Base-by-base conservation (phyloP, 1,140 invertebrate species). In the Aradophagus sp. region DNA sequence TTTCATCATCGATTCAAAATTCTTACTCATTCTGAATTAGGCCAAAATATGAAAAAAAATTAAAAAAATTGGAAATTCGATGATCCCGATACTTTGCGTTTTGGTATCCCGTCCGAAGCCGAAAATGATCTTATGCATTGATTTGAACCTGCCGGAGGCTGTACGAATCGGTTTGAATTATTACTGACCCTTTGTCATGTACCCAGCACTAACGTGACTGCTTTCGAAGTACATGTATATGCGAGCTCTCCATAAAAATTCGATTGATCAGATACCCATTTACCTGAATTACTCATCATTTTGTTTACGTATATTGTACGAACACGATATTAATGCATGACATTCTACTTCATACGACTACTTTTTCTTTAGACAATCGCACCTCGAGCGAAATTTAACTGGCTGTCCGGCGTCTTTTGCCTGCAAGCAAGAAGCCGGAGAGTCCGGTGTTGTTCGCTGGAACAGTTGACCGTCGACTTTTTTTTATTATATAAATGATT, bases 191-290 rank as follows among this genome's bases (percentile, higher is more conserved):
- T 74, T 69, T 74, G 61, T 74, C 71, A 68, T 61, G 65, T 74
- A 74, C 65, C 65, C 71, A 73, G 71, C 71, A 73, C 71, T 73
- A 65, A 73, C 71, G 71, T 73, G 63, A 73, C 63, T 73, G 70
- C 70, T 73, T 73, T 73, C 55, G 58, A 73, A 73, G 62, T 73
- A 73, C 70, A 67, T 73, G 56, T 63, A 62, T 66, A 62, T 69
- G 66, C 66, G 66, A 69, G 66, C 66, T 66, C 62, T 73, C 63
- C 62, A 73, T 72, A 55, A 72, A 63, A 50, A 67, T 35, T 73
- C 63, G 58, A 73, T 53, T 73, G 58, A 67, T 67, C 63, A 73
- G 39, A 67, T 63, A 73, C 63, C 70, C 58, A 73, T 67, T 62
- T 63, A 73, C 70, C 63, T 73, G 44, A 62, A 34, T 73, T 73